Evolutionary conservation across 2,113 vertebrate genomes (phyloP).

Genomic region (Ibidorhyncha struthersii): DNA sequence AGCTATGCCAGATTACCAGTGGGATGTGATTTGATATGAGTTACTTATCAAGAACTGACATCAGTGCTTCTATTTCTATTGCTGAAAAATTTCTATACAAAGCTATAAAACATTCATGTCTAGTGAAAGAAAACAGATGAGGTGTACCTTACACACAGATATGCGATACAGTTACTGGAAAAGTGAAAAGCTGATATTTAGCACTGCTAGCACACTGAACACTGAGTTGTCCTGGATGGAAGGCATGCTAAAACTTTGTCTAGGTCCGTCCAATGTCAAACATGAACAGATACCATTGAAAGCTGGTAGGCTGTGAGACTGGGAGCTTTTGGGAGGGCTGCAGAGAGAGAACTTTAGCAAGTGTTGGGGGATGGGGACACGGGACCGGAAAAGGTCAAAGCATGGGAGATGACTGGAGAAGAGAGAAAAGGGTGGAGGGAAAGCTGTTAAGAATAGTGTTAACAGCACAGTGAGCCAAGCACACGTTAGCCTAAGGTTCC

Average conservation of each 20-base stretch:
- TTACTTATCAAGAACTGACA: slow-evolving; percentile 53
- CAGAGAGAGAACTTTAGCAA: background rate
- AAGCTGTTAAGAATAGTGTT: fast-evolving
- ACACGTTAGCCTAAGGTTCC: background rate
- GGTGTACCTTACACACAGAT: background rate
- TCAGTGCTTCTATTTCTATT: slow-evolving; percentile 71
- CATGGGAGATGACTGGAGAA: background rate
- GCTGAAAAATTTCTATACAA: slow-evolving; percentile 48
- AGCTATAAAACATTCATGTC: slow-evolving; percentile 29
- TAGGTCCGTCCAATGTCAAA: background rate
- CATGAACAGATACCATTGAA: background rate
- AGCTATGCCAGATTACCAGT: slow-evolving; percentile 36
- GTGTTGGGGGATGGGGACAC: background rate
- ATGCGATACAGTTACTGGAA: background rate
- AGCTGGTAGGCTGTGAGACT: background rate
- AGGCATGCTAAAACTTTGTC: background rate
- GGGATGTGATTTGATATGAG: slow-evolving; percentile 63
- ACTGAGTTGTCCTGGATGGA: background rate
- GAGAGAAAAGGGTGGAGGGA: background rate
- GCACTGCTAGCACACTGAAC: background rate
- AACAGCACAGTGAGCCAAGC: background rate
- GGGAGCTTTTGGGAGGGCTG: background rate
- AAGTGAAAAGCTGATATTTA: background rate
- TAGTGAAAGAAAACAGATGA: background rate
- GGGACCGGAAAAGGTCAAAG: background rate